Percentiles rank a stretch among this genome's conserved stretches.
Conservation (phyloP, 2,797 vertebrate genomes). For the Neopelma chrysocephalum region DNA sequence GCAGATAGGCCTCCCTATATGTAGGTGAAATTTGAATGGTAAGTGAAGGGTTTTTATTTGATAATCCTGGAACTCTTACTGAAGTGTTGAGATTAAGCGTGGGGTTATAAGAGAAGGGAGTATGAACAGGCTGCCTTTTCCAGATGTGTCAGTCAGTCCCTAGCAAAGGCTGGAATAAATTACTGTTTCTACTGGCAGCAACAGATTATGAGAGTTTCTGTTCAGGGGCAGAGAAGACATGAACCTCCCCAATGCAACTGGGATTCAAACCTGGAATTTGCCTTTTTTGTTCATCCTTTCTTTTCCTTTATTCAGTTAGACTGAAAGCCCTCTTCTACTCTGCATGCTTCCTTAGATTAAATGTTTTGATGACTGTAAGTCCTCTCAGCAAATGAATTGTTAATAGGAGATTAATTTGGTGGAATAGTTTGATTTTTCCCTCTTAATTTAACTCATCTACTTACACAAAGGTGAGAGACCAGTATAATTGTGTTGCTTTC, state of each 20-base stretch:
- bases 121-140: background rate
- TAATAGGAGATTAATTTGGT: background rate
- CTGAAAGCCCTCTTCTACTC: background rate
- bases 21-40: background rate
- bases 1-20: background rate
- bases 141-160: background rate
- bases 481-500: background rate
- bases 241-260: background rate
- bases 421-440: accelerated
- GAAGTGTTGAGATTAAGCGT: background rate
- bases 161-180: background rate
- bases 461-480: background rate
- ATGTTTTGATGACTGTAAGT: background rate
- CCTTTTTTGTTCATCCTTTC: background rate
- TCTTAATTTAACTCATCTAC: background rate
- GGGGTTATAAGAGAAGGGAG: background rate
- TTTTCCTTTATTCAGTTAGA: background rate
- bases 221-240: background rate
- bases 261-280: background rate
- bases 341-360: background rate
- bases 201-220: background rate
- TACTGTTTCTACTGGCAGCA: background rate
- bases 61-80: background rate
- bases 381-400: background rate
- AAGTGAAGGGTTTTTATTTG: background rate